Base-by-base conservation (phyloP, 2,113 vertebrate species). In the Thermophis baileyi region DNA sequence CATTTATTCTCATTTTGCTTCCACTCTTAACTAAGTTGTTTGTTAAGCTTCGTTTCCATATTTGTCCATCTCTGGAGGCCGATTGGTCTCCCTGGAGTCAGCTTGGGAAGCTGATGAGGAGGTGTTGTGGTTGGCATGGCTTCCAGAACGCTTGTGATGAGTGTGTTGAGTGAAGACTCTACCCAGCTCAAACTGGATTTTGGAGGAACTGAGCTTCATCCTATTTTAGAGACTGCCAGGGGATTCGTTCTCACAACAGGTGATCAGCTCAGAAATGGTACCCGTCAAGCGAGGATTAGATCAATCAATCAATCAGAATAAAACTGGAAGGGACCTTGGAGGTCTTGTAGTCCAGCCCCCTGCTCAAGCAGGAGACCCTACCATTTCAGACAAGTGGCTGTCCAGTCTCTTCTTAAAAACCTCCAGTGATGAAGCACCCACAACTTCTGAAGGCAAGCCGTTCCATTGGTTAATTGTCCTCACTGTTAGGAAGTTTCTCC, bases 11-110 rank as follows among this genome's bases (percentile, higher is more conserved):
- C 18, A 46, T 95, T 96, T 54, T 94, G 0, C 35, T 95, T 88
- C 94, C 88, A 87, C 90, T 92, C 89, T 88, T 1, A 51, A 0
- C 81, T 6, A 24, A 94, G 91, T 94, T 94, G 53, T 74, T 94
- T 91, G 94, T 85, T 93, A 85, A 88, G 85, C 90, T 93, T 96
- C 94, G 47, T 93, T 97, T 97, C 90, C 74, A 90, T 94, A 16
- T 93, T 54, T 49, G 50, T 6, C 50, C n/a, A 24, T 54, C 87
- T 54, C 53, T 40, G 7, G 35, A 35, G n/a, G 50, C 51, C 35
- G 50, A 24, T 25, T 40, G 4, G 18, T 2, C 3, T 88, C 50
- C 27, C 87, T 30, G 10, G 87, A 22, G 50, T 4, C 18, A 24
- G 87, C 30, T 35, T 22, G 87, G n/a, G 46, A 54, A 53, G 49